Evolutionary conservation across 2,797 vertebrate species (phyloP).

Genomic region (Sebastes melanostomus): DNA sequence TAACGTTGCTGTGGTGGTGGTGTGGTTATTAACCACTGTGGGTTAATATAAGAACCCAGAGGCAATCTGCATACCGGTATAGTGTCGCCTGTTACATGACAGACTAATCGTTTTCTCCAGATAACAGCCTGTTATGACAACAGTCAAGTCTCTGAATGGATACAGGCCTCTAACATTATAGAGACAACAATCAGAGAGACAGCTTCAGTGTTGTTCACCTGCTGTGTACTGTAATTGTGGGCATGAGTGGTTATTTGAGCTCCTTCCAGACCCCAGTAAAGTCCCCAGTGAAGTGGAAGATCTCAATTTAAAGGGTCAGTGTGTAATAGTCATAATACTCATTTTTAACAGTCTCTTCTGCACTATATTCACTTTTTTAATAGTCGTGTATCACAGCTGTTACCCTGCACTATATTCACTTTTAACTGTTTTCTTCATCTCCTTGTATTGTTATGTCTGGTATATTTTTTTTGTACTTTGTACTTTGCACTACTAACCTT

Average conservation of each 20-base stretch:
- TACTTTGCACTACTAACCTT: too few relatives aligned
- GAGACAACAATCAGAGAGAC: neutral
- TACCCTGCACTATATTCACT: too few relatives aligned
- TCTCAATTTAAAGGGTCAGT: neutral
- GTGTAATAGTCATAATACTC: too few relatives aligned
- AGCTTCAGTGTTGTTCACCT: neutral
- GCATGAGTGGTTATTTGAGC: neutral
- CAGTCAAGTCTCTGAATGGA: neutral
- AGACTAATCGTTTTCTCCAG: neutral
- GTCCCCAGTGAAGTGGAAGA: neutral
- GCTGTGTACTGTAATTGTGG: neutral
- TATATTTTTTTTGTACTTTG: too few relatives aligned
- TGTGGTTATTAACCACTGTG: neutral
- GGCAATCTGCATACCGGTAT: neutral
- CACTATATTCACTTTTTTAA: too few relatives aligned
- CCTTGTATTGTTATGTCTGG: too few relatives aligned
- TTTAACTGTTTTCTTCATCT: too few relatives aligned
- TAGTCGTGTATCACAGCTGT: too few relatives aligned
- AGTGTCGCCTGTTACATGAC: neutral
- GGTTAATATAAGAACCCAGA: neutral
- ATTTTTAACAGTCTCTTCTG: too few relatives aligned
- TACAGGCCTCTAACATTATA: conserved; percentile 21
- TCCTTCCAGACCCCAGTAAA: neutral
- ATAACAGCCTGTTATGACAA: conserved; percentile 2
- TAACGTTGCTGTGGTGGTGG: neutral